These are phyloP conservation scores for Rhyzopertha dominica DNA, from an alignment of 1,140 invertebrate genomes.

Conservation along the genomic window DNA sequence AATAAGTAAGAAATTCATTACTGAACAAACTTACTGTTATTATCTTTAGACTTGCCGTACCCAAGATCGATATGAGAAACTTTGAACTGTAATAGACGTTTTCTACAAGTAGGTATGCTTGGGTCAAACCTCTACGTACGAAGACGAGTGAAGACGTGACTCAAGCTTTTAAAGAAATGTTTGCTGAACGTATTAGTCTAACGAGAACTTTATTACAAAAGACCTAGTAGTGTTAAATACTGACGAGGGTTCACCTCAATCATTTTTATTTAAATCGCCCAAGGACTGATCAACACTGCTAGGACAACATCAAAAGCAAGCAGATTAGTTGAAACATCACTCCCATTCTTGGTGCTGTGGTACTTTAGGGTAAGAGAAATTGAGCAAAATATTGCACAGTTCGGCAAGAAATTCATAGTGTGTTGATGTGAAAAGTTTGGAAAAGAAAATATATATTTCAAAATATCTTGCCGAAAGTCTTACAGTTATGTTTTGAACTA, in stretches of 20 bases:
- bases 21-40: too few species aligned
- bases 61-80: slow-evolving; percentile 40
- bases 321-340: background rate
- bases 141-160: slow-evolving; percentile 41
- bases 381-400: too few species aligned
- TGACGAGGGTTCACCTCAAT: slow-evolving; percentile 41
- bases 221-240: slow-evolving; percentile 42
- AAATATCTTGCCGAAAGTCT: slow-evolving; percentile 19
- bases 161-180: slow-evolving; percentile 36
- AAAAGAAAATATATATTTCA: slow-evolving; percentile 4
- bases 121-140: slow-evolving; percentile 43
- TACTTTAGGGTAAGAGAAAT: too few species aligned
- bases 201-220: slow-evolving; percentile 40
- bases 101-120: slow-evolving; percentile 48
- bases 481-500: slow-evolving; percentile 27
- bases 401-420: background rate
- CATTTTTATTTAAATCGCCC: slow-evolving; percentile 29
- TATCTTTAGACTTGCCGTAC: too few species aligned
- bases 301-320: background rate
- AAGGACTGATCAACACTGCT: background rate
- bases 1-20: too few species aligned
- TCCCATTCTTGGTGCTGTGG: too few species aligned
- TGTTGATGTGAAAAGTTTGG: background rate
- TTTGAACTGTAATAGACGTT: slow-evolving; percentile 45
- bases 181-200: slow-evolving; percentile 27